Conservation (phyloP, 1,140 invertebrate genomes). For the Dinoponera quadriceps region DNA sequence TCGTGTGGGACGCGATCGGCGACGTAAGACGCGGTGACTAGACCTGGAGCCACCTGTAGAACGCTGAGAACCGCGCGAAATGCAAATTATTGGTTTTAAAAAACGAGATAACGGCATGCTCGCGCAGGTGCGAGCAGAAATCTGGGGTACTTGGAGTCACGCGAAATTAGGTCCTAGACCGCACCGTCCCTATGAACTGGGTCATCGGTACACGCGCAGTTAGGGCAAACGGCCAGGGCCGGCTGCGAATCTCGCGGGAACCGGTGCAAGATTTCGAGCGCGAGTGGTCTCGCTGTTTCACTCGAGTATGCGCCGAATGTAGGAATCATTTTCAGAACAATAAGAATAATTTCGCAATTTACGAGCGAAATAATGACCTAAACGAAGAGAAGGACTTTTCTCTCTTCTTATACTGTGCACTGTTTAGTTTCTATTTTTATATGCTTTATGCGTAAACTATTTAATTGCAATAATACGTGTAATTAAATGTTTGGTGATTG, state of each 20-base stretch:
- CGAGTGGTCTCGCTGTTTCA: not conserved
- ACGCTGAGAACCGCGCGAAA: constrained; percentile 5
- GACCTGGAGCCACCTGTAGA: constrained; percentile 26
- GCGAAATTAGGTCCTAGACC: constrained; percentile 61
- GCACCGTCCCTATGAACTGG: constrained; percentile 60
- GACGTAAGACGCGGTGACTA: not conserved
- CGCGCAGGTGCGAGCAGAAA: constrained; percentile 15
- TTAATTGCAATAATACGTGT: no score
- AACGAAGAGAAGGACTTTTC: no score
- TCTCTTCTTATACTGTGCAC: no score
- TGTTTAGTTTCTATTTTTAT: no score
- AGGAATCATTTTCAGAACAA: not conserved
- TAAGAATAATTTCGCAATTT: no score
- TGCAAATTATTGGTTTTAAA: constrained; percentile 23
- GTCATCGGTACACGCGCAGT: constrained; percentile 62
- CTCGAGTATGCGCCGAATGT: not conserved
- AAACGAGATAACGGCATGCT: constrained; percentile 29
- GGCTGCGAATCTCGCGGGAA: not conserved
- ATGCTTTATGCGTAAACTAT: no score
- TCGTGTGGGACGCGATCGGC: not conserved
- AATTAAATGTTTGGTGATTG: no score
- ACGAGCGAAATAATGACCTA: no score
- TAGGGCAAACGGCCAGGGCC: constrained; percentile 20
- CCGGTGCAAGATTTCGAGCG: not conserved
- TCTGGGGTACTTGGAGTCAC: constrained; percentile 47